phyloP scores from a whole-genome alignment of 2,797 vertebrate species.

The Gymnoscopelus microlampas region DNA sequence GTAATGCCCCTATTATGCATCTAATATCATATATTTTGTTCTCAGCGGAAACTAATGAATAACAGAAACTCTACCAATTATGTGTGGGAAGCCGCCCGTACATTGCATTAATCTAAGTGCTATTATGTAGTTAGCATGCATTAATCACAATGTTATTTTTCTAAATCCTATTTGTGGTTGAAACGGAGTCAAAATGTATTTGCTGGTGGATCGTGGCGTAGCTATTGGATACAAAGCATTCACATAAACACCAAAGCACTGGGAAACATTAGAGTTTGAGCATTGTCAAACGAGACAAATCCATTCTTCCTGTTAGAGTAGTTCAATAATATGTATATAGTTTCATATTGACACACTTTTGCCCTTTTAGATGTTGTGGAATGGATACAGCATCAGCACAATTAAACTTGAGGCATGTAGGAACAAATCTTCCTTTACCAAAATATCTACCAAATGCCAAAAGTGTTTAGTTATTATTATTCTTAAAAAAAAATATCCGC shows the following conservation, averaged over 20 bases:
- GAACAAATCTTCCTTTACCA: too few species aligned
- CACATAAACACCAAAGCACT: conserved; percentile 48
- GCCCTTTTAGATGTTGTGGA: conserved; percentile 13
- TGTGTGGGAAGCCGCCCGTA: conserved; percentile 68
- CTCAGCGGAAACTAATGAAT: conserved; percentile 77
- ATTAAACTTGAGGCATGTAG: too few species aligned
- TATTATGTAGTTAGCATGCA: conserved; percentile 80
- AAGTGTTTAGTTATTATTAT: too few species aligned
- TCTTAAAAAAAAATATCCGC: too few species aligned
- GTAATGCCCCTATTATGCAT: conserved; percentile 75
- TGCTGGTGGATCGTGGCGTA: conserved; percentile 64
- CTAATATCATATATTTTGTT: conserved; percentile 73
- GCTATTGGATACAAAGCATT: conserved; percentile 44
- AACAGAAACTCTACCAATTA: conserved; percentile 75
- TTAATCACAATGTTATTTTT: conserved; percentile 82
- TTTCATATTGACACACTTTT: conserved; percentile 38
- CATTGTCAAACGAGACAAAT: conserved; percentile 33
- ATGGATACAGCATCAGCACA: too few species aligned
- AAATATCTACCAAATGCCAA: too few species aligned
- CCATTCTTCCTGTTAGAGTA: conserved; percentile 26
- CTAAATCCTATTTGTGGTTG: conserved; percentile 71
- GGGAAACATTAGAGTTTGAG: conserved; percentile 35
- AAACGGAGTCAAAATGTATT: conserved; percentile 75
- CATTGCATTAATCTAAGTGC: conserved; percentile 80
- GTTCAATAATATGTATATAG: conserved; percentile 51